Base-by-base conservation (phyloP, 2,888 invertebrate species). In the Drosophila quinaria region DNA sequence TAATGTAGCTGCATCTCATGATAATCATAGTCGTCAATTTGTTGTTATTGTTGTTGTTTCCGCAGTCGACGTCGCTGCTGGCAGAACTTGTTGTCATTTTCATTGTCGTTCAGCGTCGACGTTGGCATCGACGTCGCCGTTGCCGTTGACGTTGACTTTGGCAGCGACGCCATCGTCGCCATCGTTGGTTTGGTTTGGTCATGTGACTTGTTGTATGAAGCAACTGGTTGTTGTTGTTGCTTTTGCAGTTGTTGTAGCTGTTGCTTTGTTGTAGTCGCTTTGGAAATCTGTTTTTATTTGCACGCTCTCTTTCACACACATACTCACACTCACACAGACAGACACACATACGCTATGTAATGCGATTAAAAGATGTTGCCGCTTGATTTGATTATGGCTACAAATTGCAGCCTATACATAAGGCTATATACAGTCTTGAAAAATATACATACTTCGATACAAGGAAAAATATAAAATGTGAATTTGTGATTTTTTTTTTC, bases 161-260 rank as follows among this genome's bases (percentile, higher is more conserved):
- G 67, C 80, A 63, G 62, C 73, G 73, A 51, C 58, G 69, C 63
- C 85, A 80, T 67, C 81, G 85, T 70, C 79, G 79, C 74, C 85
- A 75, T 80, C 74, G 87, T 85, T 79, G 84, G 58, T 64, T 79
- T 68, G 70, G 72, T 85, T 86, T 88, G 85, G 87, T 85, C 89
- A 88, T 85, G 85, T 85, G 89, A 88, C 89, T 85, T 86, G 78
- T 86, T 88, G 88, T 77, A 83, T 86, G 87, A 78, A 88, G 83
- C 82, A 86, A 86, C 88, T 88, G 83, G 83, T 85, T 87, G 87
- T 73, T 87, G 87, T 73, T 85, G 66, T 72, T 71, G 64, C 42
- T 60, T 46, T 33, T 66, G 25, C n/a, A 62, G 61, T 25, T 60
- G 55, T 39, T 64, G 62, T 41, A 56, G 51, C 22, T 58, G 51